Evolutionary conservation across 2,888 invertebrate genomes (phyloP), one percentile per base, ranked within the genome.

Genomic region (Drosophila glabriapex): DNA sequence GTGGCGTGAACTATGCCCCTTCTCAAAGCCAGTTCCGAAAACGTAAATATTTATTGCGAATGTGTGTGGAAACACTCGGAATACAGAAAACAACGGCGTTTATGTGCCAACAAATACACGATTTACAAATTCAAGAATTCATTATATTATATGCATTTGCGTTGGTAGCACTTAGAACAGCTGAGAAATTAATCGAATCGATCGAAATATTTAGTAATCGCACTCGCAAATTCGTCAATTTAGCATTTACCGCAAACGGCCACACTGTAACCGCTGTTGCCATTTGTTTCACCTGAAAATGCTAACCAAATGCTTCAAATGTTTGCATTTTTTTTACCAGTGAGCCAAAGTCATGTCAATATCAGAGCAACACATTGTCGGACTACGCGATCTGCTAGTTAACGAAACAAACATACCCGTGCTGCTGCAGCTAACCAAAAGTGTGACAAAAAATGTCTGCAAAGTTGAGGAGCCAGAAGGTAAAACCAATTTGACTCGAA

Each of bases 361-460:
- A 59, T 77, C 82, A 9, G 80, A 77, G 9, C 28, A 65, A 22
- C 87, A 91, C 70, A 78, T 62, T 53, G 22, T 29, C 9, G 92
- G 92, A 12, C 79, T 92, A 3, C 72, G 80, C 5, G 92, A 93
- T 68, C 55, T 92, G 10, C 43, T 92, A 0, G 25, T 86, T 22
- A 83, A 73, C 5, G 90, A 92, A 19, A 66, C 68, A 41, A 93
- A 93, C 59, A 59, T 71, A 3, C 60, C 81, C 0, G 70, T 91
- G 10, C 70, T 92, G 19, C 22, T 85, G 10, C 89, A 90, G 52
- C n/a, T 92, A 12, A 91, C 91, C 0, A 90, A 74, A 37, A 87
- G 84, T 63, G 81, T 91, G 0, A 93, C 92, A 2, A 91, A 91
- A 73, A 91, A 92, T 73, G 80, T 91, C n/a, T 85, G 88, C 65